Base-by-base conservation (phyloP, 2,888 invertebrate genomes). In the Bombyx huttoni region DNA sequence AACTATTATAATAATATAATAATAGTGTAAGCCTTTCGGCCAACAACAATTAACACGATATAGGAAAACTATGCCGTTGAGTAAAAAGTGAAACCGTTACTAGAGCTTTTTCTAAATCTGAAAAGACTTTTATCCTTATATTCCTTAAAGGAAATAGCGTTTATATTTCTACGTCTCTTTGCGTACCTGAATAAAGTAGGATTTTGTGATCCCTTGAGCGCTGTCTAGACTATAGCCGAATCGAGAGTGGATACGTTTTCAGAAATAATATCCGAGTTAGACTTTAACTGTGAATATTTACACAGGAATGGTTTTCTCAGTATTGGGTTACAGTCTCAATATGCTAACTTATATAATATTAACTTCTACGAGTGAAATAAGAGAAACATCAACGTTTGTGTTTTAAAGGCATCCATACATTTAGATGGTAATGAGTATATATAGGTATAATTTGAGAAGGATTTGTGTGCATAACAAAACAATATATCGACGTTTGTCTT, bases 151-250 rank as follows among this genome's bases (percentile, higher is more conserved):
- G 40, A 40, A 40, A 40, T 40, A 10, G 8, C 40, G 40, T 7
- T 55, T 55, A 55, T 56, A 54, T 57, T 66, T 65, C 60, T 61
- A 63, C 51, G 53, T 61, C 63, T 61, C 52, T 60, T 61, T 54
- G 53, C 53, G 49, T 54, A 24, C 24, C 24, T 24, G 65, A 66
- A 67, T 60, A 62, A 59, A 58, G 54, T 57, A 60, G 52, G 47
- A 55, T 63, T 60, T 54, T 61, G 54, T 61, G 61, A 62, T 65
- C 64, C 69, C 64, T 54, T 58, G 60, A 65, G 69, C 65, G 61
- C 59, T 56, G 81, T 81, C 81, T 81, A 81, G 81, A 81, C 82
- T 64, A 57, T 54, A 52, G 57, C 56, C 40, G 40, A 40, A 40
- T 40, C 53, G 57, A 61, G 57, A 62, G 63, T 58, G 56, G 61